A percentile compares a stretch with the other conserved stretches of the same genome.
Evolutionary conservation across 2,797 vertebrate species (phyloP).

Genomic region (Pantherophis alleghaniensis): DNA sequence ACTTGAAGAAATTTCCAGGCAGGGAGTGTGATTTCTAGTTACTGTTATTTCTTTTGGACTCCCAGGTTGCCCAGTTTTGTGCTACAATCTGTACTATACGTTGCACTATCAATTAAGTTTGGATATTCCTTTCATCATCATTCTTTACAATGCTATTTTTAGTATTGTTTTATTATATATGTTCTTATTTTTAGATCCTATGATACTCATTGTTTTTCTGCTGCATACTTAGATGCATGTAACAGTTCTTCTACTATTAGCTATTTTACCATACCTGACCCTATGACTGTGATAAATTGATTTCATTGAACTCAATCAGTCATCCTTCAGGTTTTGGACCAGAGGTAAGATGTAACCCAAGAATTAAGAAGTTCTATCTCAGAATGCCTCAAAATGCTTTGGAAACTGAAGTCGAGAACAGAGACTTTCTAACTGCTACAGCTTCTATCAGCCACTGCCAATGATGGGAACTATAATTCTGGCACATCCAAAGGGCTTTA

Average conservation of each 20-base stretch:
- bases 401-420: not conserved
- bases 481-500: not conserved
- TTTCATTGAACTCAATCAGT: not conserved
- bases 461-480: not conserved
- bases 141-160: not conserved
- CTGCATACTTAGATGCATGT: not conserved
- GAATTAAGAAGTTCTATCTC: not conserved
- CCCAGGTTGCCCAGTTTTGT: not conserved
- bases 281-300: not conserved
- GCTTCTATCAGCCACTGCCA: not conserved
- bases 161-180: not conserved
- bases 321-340: not conserved
- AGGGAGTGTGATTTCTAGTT: not conserved
- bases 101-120: not conserved
- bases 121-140: not conserved
- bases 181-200: not conserved
- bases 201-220: not conserved
- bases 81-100: not conserved
- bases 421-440: not conserved
- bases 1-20: not conserved
- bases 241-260: not conserved
- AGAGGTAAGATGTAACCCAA: not conserved
- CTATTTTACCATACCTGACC: not conserved
- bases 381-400: not conserved
- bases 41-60: not conserved